A percentile compares a stretch with the other conserved stretches of the same genome.
Evolutionary conservation across 37 sponge, comb jelly and placozoan genomes (phyloP).

Genomic region (Cliona cf. orientalis): DNA sequence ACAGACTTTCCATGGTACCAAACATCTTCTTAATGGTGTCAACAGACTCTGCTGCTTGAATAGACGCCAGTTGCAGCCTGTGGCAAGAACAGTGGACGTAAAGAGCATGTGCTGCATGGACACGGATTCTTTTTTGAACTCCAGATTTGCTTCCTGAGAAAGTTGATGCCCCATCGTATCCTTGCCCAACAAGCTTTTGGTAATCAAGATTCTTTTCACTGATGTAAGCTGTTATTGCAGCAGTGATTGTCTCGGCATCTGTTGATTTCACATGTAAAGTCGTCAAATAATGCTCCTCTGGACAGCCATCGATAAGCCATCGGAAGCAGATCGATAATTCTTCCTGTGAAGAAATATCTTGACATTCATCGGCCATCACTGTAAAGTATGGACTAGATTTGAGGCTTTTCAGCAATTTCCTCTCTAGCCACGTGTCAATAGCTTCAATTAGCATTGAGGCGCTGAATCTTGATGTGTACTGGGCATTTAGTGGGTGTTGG

Average conservation of each 20-base stretch:
- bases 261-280: slow-evolving; percentile 22
- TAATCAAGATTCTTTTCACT: slow-evolving; percentile 34
- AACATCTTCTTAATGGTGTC: slow-evolving; percentile 24
- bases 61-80: slow-evolving; percentile 64
- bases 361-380: slow-evolving; percentile 42
- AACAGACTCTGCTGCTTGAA: slow-evolving; percentile 74
- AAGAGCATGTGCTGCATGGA: slow-evolving; percentile 56
- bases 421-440: slow-evolving; percentile 6
- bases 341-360: slow-evolving; percentile 43
- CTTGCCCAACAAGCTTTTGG: slow-evolving; percentile 49
- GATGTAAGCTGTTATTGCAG: slow-evolving; percentile 38
- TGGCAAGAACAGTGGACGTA: slow-evolving; percentile 68
- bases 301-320: slow-evolving; percentile 51
- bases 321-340: slow-evolving; percentile 55
- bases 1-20: slow-evolving; percentile 23
- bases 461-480: slow-evolving; percentile 10
- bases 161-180: slow-evolving; percentile 74
- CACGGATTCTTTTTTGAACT: slow-evolving; percentile 44
- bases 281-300: slow-evolving; percentile 45
- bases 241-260: slow-evolving; percentile 44
- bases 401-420: slow-evolving; percentile 11
- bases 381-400: slow-evolving; percentile 7
- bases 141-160: slow-evolving; percentile 66
- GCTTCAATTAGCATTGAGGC: neutral
- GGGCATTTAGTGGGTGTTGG: neutral